These are phyloP conservation scores for Toxotes lorentzi DNA, from an alignment of 2,797 vertebrate species.

Conservation along the genomic window DNA sequence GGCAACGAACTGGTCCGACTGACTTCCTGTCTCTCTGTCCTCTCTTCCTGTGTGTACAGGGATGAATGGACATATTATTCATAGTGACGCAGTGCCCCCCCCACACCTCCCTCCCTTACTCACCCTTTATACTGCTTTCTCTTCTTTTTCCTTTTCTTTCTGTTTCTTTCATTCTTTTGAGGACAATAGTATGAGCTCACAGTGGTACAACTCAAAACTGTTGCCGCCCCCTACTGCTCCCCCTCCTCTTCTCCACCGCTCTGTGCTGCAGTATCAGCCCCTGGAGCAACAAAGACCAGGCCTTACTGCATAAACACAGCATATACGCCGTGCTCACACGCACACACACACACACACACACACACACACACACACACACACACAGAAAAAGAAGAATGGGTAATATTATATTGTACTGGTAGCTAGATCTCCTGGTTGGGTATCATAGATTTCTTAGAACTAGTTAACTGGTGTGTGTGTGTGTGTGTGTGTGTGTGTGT, in stretches of 20 bases:
- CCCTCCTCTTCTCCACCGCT: conserved; percentile 48
- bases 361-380: neutral
- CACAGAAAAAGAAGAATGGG: conserved; percentile 31
- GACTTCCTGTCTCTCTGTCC: conserved; percentile 81
- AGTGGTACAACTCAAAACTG: conserved; percentile 78
- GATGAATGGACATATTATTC: conserved; percentile 86
- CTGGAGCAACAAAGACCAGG: conserved; percentile 74
- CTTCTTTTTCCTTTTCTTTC: conserved; percentile 69
- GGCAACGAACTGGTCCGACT: conserved; percentile 66
- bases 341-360: neutral
- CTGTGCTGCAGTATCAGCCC: conserved; percentile 77
- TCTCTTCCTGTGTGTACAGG: conserved; percentile 82
- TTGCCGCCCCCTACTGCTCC: conserved; percentile 34
- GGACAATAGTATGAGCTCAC: conserved; percentile 84
- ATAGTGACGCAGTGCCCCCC: conserved; percentile 74
- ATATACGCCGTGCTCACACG: conserved; percentile 15
- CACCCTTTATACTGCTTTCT: conserved; percentile 69
- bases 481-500: neutral
- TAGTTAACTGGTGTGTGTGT: conserved; percentile 10
- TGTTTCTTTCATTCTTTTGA: conserved; percentile 74
- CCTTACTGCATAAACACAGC: conserved; percentile 65
- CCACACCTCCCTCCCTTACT: conserved; percentile 9
- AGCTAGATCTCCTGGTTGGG: conserved; percentile 34
- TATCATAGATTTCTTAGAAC: conserved; percentile 37
- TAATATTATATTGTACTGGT: conserved; percentile 26